Evolutionary conservation across 2,797 vertebrate species (phyloP), one percentile per base, ranked within the genome.

Genomic region (Sternotherus odoratus): DNA sequence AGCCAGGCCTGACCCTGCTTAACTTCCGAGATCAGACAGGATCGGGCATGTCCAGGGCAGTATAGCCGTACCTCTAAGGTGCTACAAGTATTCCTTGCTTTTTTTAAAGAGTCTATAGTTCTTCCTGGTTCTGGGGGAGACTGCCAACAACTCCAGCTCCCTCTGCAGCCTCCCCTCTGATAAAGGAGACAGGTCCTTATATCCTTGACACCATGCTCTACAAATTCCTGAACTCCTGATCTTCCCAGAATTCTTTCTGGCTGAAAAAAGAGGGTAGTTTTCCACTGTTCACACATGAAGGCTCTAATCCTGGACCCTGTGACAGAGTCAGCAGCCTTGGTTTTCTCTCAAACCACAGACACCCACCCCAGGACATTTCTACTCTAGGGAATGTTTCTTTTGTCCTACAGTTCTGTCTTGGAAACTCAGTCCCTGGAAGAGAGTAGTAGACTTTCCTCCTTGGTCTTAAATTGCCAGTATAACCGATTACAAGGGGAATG

Each of bases 261-360:
- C 17, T 36, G n/a, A 36, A 66, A 21, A n/a, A 33, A 21, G 1
- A 11, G 63, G 63, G 63, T 36, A 78, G 9, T 66, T 85, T 39
- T 19, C 19, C 16, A 0, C 12, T 46, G 43, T 4, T 26, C 39
- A 46, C 43, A 26, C 4, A 24, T 84, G 43, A 15, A 69, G 1
- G 4, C 5, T 85, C 50, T 8, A 1, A 16, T 56, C 46, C 78
- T 80, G 17, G 81, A 49, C 19, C 9, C 1, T 36, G 85, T 15
- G 26, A 15, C 10, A 43, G 26, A 49, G 12, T 12, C 72, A 46
- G 13, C 15, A 17, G 43, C 26, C 26, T 30, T 26, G 43, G 26
- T 43, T 46, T 13, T 48, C 39, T 69, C 36, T 51, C 39, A 54
- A 24, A 16, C 2, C 0, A 0, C 1, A 49, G 74, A 49, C 2